A percentile compares a stretch with the other conserved stretches of the same genome.
Evolutionary conservation across 2,113 vertebrate species (phyloP).

Genomic region (Pachypanchax playfairii): DNA sequence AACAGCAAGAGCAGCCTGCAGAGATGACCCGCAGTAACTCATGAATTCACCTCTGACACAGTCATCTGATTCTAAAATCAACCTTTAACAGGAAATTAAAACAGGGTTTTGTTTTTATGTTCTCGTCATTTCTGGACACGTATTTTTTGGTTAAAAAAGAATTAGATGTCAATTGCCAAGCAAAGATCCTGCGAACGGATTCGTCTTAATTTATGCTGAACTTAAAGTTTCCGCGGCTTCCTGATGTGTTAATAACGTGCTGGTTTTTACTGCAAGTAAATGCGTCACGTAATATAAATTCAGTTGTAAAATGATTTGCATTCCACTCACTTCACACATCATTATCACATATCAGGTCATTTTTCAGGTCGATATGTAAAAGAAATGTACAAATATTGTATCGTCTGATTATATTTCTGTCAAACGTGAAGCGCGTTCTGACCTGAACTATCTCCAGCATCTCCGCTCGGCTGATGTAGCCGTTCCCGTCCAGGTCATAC

Average conservation of each 20-base stretch:
- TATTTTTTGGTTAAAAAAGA: too few species aligned
- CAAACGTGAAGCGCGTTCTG: slow-evolving; percentile 18
- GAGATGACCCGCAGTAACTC: slow-evolving; percentile 8
- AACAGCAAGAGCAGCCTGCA: slow-evolving; percentile 31
- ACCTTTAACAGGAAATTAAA: not conserved
- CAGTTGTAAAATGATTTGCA: not conserved
- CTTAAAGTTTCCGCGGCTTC: too few species aligned
- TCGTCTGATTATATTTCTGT: not conserved
- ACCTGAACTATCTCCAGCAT: slow-evolving; percentile 85
- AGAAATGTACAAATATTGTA: not conserved
- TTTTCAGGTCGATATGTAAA: not conserved
- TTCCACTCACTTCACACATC: too few species aligned
- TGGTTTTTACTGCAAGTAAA: too few species aligned
- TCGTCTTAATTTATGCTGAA: too few species aligned
- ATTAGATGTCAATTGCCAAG: too few species aligned
- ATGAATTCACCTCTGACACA: not conserved
- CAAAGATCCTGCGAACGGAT: too few species aligned
- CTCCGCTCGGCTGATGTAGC: slow-evolving; percentile 81
- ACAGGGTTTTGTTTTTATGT: too few species aligned
- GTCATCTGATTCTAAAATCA: not conserved
- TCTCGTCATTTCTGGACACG: too few species aligned
- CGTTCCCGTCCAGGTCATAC: slow-evolving; percentile 84
- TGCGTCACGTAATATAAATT: too few species aligned
- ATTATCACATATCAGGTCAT: not conserved
- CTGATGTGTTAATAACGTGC: too few species aligned